Base-by-base conservation (phyloP, 2,888 invertebrate genomes). In the Brachylomia viminalis region DNA sequence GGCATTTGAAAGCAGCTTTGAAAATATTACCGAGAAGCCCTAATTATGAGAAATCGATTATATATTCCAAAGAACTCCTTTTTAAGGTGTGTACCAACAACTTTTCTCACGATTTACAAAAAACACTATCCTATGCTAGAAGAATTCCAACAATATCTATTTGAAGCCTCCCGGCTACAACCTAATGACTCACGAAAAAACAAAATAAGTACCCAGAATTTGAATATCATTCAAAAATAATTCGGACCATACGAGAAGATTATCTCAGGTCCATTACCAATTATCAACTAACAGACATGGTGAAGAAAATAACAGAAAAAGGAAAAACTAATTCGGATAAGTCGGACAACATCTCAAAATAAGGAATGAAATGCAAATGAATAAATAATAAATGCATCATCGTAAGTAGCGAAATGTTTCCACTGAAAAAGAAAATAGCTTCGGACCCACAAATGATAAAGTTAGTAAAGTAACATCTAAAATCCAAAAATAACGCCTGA, bases 191-290 rank as follows among this genome's bases (percentile, higher is more conserved):
- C 49, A 78, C 56, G 68, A 58, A 49, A 5, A 13, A 1, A 23
- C 27, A 33, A 0, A 27, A 77, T 77, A 0, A 27, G 79, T 77
- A 61, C 52, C 23, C 1, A 42, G 78, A 78, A 76, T 30, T 20
- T 1, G 15, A 58, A 33, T 23, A 80, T 45, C 27, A 56, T 65
- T 17, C 6, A 33, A 33, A 56, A 58, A 5, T 49, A 33, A 64
- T 80, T 79, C 56, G 13, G 42, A 11, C 20, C 54, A 33, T 47
- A 54, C 20, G 20, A 52, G 15, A 49, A 8, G 20, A 7, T 49
- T 49, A 17, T 49, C 47, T 49, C 47, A 17, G 6, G 38, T 38
- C 38, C 5, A 38, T 38, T 38, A 38, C 23, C 6, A 13, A 2
- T 23, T 33, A 47, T 47, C 20, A 23, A 30, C 8, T 27, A 23